Conservation (phyloP, 1,140 invertebrate genomes). For the silkworm (Bombyx mori) region DNA sequence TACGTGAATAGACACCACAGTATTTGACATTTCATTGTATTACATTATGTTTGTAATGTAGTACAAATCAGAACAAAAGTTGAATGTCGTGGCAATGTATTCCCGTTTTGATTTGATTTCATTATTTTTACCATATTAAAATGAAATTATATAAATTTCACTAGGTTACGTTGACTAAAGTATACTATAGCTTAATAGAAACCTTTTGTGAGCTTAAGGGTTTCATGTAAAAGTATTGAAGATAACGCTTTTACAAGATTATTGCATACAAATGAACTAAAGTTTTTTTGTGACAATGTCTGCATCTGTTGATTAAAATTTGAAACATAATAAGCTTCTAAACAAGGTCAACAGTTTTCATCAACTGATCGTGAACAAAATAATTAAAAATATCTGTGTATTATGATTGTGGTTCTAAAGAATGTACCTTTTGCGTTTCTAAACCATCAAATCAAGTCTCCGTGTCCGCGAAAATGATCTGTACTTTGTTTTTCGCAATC, state of each 20-base stretch:
- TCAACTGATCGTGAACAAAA: slow-evolving; percentile 66
- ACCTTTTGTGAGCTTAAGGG: too few relatives aligned
- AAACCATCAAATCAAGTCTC: slow-evolving; percentile 50
- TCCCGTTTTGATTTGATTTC: too few relatives aligned
- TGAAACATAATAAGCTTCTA: slow-evolving; percentile 72
- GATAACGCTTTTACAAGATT: slow-evolving; percentile 35
- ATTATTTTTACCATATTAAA: too few relatives aligned
- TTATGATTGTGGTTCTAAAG: slow-evolving; percentile 44
- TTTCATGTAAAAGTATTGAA: neutral
- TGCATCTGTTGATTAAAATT: slow-evolving; percentile 73
- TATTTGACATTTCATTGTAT: slow-evolving; percentile 16
- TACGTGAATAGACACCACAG: slow-evolving; percentile 10
- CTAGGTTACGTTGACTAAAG: too few relatives aligned
- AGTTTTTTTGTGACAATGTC: slow-evolving; percentile 68
- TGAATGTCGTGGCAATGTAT: too few relatives aligned
- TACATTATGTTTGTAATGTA: slow-evolving; percentile 19
- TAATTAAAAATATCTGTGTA: slow-evolving; percentile 59
- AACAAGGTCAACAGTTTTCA: slow-evolving; percentile 73
- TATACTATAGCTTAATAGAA: too few relatives aligned
- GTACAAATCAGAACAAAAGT: slow-evolving; percentile 4
- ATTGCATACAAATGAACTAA: slow-evolving; percentile 42
- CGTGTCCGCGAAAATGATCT: slow-evolving; percentile 67
- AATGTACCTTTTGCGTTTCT: slow-evolving; percentile 40
- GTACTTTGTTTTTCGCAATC: slow-evolving; percentile 71
- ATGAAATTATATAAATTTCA: too few relatives aligned